phyloP scores from a whole-genome alignment of 2,888 invertebrate genomes.

The Cabera pusaria region DNA sequence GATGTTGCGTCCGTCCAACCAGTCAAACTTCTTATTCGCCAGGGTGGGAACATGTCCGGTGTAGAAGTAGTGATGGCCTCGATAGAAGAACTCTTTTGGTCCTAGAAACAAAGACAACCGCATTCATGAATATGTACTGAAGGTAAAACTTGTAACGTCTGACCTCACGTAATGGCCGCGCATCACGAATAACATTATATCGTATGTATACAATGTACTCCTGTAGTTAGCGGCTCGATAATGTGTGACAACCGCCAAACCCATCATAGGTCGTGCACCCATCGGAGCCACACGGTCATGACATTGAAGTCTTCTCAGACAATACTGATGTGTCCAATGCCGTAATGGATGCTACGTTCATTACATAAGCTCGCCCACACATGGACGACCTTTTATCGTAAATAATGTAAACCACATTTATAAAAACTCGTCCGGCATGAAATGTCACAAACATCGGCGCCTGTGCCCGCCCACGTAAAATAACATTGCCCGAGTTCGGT shows the following conservation, averaged over 20 bases:
- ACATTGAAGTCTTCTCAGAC: conserved; percentile 62
- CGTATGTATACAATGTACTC: conserved; percentile 25
- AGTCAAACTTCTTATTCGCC: conserved; percentile 92
- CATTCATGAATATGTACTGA: conserved; percentile 22
- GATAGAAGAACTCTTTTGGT: conserved; percentile 94
- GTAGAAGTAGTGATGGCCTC: conserved; percentile 95
- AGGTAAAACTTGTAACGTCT: conserved; percentile 29
- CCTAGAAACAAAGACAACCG: conserved; percentile 71
- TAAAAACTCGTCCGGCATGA: conserved; percentile 31
- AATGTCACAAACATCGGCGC: conserved; percentile 35
- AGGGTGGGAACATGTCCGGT: conserved; percentile 91
- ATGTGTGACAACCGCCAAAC: conserved; percentile 34
- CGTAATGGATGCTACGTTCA: conserved; percentile 40
- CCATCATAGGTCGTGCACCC: conserved; percentile 55
- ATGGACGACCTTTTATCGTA: conserved; percentile 49
- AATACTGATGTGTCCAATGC: conserved; percentile 43
- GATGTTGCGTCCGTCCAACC: conserved; percentile 95
- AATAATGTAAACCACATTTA: conserved; percentile 35
- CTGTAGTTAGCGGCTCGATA: conserved; percentile 37
- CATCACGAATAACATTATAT: conserved; percentile 35
- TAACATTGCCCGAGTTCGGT: conserved; percentile 8
- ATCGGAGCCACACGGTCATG: conserved; percentile 59
- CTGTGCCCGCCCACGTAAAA: conserved; percentile 6
- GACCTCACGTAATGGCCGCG: conserved; percentile 42
- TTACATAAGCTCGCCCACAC: conserved; percentile 54